phyloP scores from a whole-genome alignment of 1,140 invertebrate genomes.

The Pristionchus pacificus region DNA sequence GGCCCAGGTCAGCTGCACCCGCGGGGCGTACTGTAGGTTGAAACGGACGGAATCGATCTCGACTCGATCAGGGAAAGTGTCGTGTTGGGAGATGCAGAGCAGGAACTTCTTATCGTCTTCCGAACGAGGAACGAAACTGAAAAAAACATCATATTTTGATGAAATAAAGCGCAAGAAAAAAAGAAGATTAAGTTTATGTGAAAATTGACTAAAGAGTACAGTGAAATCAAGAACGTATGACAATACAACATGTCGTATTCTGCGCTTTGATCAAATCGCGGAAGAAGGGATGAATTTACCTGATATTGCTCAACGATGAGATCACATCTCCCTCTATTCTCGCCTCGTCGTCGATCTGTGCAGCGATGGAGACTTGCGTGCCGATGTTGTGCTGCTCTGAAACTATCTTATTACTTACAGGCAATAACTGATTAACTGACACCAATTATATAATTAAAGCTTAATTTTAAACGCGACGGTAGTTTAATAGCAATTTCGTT shows the following conservation, averaged over 20 bases:
- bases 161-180: neutral
- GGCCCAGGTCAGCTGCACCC: conserved; percentile 28
- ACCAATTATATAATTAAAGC: too few relatives aligned
- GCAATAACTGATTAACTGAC: too few relatives aligned
- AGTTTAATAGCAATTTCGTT: too few relatives aligned
- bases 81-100: conserved; percentile 33
- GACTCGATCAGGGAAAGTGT: conserved; percentile 33
- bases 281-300: neutral
- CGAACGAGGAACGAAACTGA: conserved; percentile 31
- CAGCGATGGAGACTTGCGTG: neutral
- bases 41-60: conserved; percentile 27
- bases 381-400: neutral
- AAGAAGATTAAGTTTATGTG: neutral
- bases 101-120: conserved; percentile 36
- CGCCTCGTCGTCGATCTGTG: neutral
- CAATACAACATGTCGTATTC: neutral
- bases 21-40: conserved; percentile 29
- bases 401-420: neutral
- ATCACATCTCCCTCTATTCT: neutral
- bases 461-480: too few relatives aligned
- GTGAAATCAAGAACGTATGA: neutral
- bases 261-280: neutral
- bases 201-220: too few relatives aligned
- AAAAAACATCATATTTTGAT: neutral
- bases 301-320: neutral